Base-by-base conservation (phyloP, 2,888 invertebrate genomes). In the Halictus ligatus region DNA sequence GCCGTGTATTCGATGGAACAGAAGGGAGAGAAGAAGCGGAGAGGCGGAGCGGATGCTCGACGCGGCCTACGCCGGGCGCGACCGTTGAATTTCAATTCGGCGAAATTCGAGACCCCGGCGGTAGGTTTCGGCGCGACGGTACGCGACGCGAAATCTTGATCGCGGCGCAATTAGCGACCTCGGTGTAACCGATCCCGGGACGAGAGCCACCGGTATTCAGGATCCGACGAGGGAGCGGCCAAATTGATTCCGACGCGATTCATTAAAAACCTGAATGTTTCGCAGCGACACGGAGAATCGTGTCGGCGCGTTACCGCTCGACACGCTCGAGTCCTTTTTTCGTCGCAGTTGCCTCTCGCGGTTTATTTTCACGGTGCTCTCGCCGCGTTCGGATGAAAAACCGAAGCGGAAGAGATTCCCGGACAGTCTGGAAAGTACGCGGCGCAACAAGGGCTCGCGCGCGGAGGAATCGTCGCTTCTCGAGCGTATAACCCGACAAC, bases 61-160 rank as follows among this genome's bases (percentile, higher is more conserved):
- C 15, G 73, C 21, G 73, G 73, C 54, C 72, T 50, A 67, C 67
- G 25, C 29, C n/a, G 64, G 12, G 77, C 77, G 69, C 79, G 69
- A 8, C 83, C 58, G 87, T 72, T 89, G 90, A 89, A 90, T 90
- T 86, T 90, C 89, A 90, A 90, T 90, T 89, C 71, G 58, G 6
- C 29, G 50, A 43, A 75, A 81, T 58, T 67, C 79, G 87, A 58
- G 78, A 76, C 48, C 12, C 15, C 3, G 18, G 77, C 72, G 46
- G 15, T 10, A 58, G 43, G 8, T 35, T 67, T 35, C 18, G 76
- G 29, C 15, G 75, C 40, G 78, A 25, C 80, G 80, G 71, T 78
- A 81, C 84, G 88, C 81, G 82, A 87, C 80, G 81, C 71, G 89
- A 81, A 87, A 89, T 87, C 79, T 72, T 82, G 86, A 89, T 88